A percentile compares a stretch with the other conserved stretches of the same genome.
Conservation (phyloP, 1,140 invertebrate species). For the Drosophila teissieri region DNA sequence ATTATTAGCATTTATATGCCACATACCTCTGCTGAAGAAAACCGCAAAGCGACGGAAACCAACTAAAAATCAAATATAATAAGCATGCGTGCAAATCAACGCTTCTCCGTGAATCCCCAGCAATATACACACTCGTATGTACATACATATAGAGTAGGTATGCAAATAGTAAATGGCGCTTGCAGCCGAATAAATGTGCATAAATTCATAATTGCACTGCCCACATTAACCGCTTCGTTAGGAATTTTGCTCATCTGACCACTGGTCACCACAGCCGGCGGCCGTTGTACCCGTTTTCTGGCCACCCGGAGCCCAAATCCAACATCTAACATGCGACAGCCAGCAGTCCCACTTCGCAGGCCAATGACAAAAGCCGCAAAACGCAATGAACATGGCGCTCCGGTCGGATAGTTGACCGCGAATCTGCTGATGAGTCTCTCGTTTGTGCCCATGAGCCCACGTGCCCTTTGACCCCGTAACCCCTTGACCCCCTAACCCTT, state of each 20-base stretch:
- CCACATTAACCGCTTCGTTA: constrained; percentile 80
- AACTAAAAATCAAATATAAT: constrained; percentile 56
- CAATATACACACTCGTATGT: too few relatives aligned
- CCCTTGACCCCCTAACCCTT: not conserved
- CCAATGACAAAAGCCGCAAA: constrained; percentile 73
- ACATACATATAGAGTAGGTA: not conserved
- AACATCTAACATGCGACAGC: not conserved
- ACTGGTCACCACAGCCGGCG: constrained; percentile 26
- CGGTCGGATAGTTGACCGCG: constrained; percentile 59
- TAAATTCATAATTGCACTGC: constrained; percentile 81
- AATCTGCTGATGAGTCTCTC: constrained; percentile 66
- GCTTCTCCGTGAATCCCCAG: constrained; percentile 5
- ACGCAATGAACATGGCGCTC: constrained; percentile 71
- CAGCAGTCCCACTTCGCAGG: constrained; percentile 8
- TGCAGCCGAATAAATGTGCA: constrained; percentile 33
- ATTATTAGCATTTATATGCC: constrained; percentile 43
- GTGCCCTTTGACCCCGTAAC: not conserved
- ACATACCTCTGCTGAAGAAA: constrained; percentile 9
- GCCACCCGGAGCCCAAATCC: not conserved
- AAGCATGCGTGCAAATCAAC: constrained; percentile 40
- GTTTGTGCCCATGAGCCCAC: constrained; percentile 3
- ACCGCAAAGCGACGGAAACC: constrained; percentile 31
- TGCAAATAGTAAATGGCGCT: constrained; percentile 8
- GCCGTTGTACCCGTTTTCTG: not conserved
- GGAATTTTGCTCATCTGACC: constrained; percentile 75